Evolutionary conservation across 2,797 vertebrate species (phyloP), one percentile per base, ranked within the genome.

Genomic region (Hozukius guyotensis): DNA sequence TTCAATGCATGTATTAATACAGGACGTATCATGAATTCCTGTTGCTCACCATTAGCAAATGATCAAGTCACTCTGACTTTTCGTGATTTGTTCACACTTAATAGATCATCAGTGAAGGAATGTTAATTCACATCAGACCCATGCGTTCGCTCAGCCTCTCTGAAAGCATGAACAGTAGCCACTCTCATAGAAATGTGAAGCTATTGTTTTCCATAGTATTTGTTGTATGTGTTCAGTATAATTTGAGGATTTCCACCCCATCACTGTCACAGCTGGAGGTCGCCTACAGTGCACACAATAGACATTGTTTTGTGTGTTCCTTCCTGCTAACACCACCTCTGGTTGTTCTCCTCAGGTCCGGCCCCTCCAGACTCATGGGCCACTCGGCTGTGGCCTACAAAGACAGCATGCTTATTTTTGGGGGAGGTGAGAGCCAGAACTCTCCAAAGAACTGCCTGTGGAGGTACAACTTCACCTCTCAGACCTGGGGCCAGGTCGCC

Each of bases 361-460:
- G 97, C 8, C 97, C 97, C 29, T 94, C 96, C 52, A 96, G 93
- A 7, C 89, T 96, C 46, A 94, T 96, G 69, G 97, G 97, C 13
- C 97, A 98, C 18, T 94, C 96, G 1, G 95, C 96, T 0, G 74
- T 96, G 64, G 87, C 92, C 86, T 97, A 95, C 91, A 93, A 84
- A 77, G 96, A 97, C 88, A 93, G 86, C 12, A 96, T 98, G 97
- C 94, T 98, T 61, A 68, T 98, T 3, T 96, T 97, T 18, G 97
- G 97, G 2, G 97, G 97, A 76, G 96, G 96, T 0, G 90, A 92
- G 75, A 94, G 91, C 65, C 95, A 94, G 78, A 88, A 73, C 83
- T 82, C 71, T 32, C 93, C 94, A 6, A 87, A 77, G 29, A 94
- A 91, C 84, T 91, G 82, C 66, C 78, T 98, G 78, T 98, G 97